Conservation (phyloP, 2,888 invertebrate genomes). For the Copidosoma aretas region DNA sequence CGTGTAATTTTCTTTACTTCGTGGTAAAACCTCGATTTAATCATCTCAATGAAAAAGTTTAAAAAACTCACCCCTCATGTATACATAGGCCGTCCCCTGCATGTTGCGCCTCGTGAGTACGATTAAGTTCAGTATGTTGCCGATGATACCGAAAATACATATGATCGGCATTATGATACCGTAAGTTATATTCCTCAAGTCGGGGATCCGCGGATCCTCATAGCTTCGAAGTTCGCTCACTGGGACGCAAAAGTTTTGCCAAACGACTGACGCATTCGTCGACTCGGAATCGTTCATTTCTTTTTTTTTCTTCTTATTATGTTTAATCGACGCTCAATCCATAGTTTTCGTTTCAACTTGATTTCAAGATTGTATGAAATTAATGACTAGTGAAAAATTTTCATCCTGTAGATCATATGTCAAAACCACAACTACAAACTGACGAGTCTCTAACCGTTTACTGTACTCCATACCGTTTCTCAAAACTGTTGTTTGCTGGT, state of each 20-base stretch:
- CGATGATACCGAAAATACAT: constrained; percentile 76
- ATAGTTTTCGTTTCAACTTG: no score
- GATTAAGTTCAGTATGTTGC: constrained; percentile 79
- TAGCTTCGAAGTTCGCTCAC: constrained; percentile 52
- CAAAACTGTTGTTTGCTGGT: background rate
- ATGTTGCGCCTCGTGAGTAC: constrained; percentile 79
- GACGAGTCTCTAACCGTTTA: no score
- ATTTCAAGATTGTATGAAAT: no score
- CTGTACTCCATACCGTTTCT: background rate
- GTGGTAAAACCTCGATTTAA: no score
- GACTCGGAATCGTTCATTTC: constrained; percentile 2
- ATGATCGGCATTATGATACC: constrained; percentile 74
- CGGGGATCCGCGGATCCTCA: constrained; percentile 70
- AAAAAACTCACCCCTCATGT: constrained; percentile 72
- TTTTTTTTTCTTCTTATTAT: background rate
- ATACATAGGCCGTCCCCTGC: constrained; percentile 81
- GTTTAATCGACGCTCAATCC: no score
- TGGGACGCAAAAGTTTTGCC: constrained; percentile 31
- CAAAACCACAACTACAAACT: no score
- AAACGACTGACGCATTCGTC: no score
- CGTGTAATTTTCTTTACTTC: no score
- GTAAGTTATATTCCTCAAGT: constrained; percentile 69
- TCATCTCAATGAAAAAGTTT: background rate
- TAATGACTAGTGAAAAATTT: no score
- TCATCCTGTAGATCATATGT: no score